phyloP scores from a whole-genome alignment of 1,140 invertebrate genomes.

The Diabrotica virgifera region DNA sequence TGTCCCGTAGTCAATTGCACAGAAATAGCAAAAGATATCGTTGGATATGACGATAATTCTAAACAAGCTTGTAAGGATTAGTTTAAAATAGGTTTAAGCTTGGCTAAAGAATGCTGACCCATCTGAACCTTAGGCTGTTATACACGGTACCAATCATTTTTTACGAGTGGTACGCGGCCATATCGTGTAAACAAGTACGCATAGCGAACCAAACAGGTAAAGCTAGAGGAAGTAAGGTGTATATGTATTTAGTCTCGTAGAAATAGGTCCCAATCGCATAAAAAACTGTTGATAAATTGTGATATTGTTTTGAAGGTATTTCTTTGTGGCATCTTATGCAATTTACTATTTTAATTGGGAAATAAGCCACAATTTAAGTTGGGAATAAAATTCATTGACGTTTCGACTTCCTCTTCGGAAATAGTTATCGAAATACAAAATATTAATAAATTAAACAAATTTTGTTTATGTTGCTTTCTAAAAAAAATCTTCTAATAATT shows the following conservation, averaged over 20 bases:
- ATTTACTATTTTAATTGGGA: too few species aligned
- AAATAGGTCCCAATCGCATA: background rate
- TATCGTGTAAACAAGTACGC: conserved; percentile 2
- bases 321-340: too few species aligned
- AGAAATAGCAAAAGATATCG: background rate
- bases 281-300: too few species aligned
- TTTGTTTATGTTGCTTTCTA: too few species aligned
- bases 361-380: too few species aligned
- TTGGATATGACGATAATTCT: background rate
- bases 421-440: too few species aligned
- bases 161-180: background rate
- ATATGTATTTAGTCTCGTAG: background rate
- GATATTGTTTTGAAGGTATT: too few species aligned
- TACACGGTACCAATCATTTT: conserved; percentile 2
- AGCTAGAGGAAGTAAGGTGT: background rate
- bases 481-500: too few species aligned
- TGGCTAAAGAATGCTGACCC: conserved; percentile 1
- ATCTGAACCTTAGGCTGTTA: conserved; percentile 2
- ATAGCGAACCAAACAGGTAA: conserved; percentile 1
- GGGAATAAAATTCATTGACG: too few species aligned
- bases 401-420: too few species aligned
- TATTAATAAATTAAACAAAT: too few species aligned
- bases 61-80: conserved; percentile 1
- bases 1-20: background rate
- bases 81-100: background rate